These are phyloP conservation scores for Aurelia sp. DNA, from an alignment of 30 jellyfish, hydroid and myxozoan species.

Conservation along the genomic window DNA sequence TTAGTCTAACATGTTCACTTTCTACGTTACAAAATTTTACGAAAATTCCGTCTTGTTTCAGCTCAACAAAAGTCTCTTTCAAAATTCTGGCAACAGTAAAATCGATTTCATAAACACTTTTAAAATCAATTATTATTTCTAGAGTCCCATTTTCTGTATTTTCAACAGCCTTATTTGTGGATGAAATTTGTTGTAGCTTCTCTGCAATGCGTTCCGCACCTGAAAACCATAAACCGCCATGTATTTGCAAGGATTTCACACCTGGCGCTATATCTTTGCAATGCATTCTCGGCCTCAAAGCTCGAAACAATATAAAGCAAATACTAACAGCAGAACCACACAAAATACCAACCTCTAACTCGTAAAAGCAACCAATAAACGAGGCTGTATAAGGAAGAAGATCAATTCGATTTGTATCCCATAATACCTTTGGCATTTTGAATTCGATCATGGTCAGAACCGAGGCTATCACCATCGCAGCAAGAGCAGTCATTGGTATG, in stretches of 20 bases:
- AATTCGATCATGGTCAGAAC: conserved; percentile 79
- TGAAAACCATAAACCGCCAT: conserved; percentile 68
- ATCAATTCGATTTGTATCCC: conserved; percentile 65
- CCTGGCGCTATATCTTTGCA: background rate
- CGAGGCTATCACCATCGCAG: conserved; percentile 87
- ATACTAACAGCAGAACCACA: conserved; percentile 64
- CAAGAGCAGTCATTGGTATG: conserved; percentile 75
- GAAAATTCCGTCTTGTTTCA: conserved; percentile 29
- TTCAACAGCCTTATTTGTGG: background rate
- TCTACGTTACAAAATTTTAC: conserved; percentile 36
- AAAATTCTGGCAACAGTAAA: conserved; percentile 42
- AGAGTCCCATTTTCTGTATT: background rate
- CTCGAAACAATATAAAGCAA: conserved; percentile 55
- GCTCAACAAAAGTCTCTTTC: conserved; percentile 6
- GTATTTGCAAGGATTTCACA: background rate
- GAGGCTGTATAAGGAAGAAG: conserved; percentile 70
- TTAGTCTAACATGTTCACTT: background rate
- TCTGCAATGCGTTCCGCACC: conserved; percentile 44
- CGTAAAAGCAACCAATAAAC: conserved; percentile 76
- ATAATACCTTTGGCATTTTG: conserved; percentile 55
- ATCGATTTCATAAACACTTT: conserved; percentile 45
- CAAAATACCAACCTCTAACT: conserved; percentile 79
- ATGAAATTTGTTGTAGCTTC: background rate
- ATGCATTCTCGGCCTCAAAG: conserved; percentile 49
- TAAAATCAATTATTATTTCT: conserved; percentile 39